Base-by-base conservation (phyloP, 2,888 invertebrate species). In the Drosophila buzzatii region DNA sequence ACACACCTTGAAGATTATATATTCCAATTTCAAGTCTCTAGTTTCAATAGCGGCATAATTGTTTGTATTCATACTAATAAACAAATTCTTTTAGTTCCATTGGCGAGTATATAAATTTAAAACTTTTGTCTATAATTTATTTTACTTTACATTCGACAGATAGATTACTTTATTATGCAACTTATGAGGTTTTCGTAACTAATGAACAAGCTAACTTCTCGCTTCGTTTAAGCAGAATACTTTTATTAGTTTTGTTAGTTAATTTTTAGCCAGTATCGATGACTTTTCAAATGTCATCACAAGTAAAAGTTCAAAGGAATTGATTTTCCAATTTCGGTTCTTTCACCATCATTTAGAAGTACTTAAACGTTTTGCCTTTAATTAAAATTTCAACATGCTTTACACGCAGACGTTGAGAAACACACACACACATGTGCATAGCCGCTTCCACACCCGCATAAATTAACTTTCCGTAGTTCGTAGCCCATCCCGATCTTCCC, bases 341-440 rank as follows among this genome's bases (percentile, higher is more conserved):
- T 56, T 52, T 83, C 65, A 74, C 67, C 62, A 71, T 68, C 18
- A 45, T 39, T 64, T 56, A 23, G n/a, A 52, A 56, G 63, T 64
- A 37, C 55, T 81, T 73, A 74, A 81, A 74, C 69, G 81, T 73
- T 90, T 86, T 83, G 56, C 52, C 77, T 86, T 90, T 86, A 86
- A 86, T 90, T 90, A 90, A 90, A 86, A 89, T 90, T 86, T 84
- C 76, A 86, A 76, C 80, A 73, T 76, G 74, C 71, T 61, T 58
- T 60, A 67, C 52, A 44, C 33, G 53, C 51, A 71, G 47, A 58
- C 47, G 53, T 57, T 60, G 39, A 66, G 31, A 39, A 20, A 18
- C 37, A 45, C 44, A 42, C 47, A 59, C 49, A 59, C 55, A 55
- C 8, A 33, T 47, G n/a, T 18, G 14, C 18, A 10, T 56, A 62